Conservation (phyloP, 2,797 vertebrate species). For the Euphonia xanthogaster region DNA sequence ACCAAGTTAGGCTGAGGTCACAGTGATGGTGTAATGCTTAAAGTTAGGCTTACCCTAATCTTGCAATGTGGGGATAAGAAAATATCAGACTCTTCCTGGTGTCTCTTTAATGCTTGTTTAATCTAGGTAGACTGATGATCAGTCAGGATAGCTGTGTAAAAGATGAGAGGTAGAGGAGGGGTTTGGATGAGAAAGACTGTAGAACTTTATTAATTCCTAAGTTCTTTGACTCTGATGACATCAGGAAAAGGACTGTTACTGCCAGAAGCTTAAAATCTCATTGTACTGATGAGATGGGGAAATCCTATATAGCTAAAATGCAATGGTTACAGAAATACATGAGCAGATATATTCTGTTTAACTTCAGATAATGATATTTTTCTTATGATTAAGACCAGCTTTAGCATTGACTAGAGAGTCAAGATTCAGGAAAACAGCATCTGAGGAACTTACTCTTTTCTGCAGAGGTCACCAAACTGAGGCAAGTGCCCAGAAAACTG, state of each 20-base stretch:
- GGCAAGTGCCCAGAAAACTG: background rate
- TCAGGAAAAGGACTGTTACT: background rate
- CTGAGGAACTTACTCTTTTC: background rate
- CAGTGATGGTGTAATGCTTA: background rate
- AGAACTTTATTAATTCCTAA: background rate
- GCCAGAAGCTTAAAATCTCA: background rate
- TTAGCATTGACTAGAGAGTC: background rate
- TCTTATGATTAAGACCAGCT: background rate
- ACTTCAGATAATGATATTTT: background rate
- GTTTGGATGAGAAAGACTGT: background rate
- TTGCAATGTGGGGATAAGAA: background rate
- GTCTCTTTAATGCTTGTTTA: background rate
- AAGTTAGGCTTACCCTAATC: background rate
- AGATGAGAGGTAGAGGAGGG: background rate
- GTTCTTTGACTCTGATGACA: background rate
- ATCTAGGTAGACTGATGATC: background rate
- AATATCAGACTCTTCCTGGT: background rate
- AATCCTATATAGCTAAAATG: background rate
- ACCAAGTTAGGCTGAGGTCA: background rate
- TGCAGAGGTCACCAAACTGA: background rate
- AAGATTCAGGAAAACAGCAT: background rate
- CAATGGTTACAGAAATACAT: background rate
- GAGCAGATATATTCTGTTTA: background rate
- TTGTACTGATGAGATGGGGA: background rate
- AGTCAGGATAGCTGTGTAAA: background rate